Evolutionary conservation across 2,797 vertebrate species (phyloP), one percentile per base, ranked within the genome.

Genomic region (Lepidocolaptes lacrymiger): DNA sequence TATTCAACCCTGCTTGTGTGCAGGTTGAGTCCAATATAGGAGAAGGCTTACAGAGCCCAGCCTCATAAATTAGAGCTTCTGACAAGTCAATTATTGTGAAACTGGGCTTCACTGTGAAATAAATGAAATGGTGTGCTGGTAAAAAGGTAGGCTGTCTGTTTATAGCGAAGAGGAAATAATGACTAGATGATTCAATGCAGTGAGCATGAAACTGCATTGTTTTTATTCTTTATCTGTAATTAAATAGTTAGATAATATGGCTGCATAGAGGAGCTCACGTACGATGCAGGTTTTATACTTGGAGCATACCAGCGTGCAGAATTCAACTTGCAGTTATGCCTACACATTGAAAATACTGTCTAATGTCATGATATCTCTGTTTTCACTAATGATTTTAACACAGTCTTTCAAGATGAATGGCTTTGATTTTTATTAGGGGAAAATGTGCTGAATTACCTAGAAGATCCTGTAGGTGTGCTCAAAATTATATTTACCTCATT

Each of bases 51-150:
- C 97, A 97, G 97, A 98, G 97, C 97, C 97, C 97, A 97, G 98
- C 96, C 97, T 98, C 97, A 98, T 98, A 98, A 98, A 98, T 98
- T 98, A 98, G 97, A 98, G 98, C 96, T 97, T 96, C 97, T 98
- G 98, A 98, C 98, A 98, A 98, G 98, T 98, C 98, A 98, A 98
- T 98, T 98, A 98, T 98, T 98, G 98, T 98, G 96, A 98, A 98
- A 98, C 98, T 97, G 97, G 97, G 97, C 97, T 98, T 98, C 98
- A 98, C 97, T 97, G 98, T 97, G 98, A 98, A 98, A 98, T 98
- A 98, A 98, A 98, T 98, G 98, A 98, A 98, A 98, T 98, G 97
- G 96, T 98, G 96, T 98, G 98, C 97, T 98, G 97, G 97, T 97
- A 98, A 97, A 98, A 98, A 98, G 96, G 97, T 97, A 97, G 97